phyloP scores from a whole-genome alignment of 2,113 vertebrate genomes.

The Zosterops pallidus region DNA sequence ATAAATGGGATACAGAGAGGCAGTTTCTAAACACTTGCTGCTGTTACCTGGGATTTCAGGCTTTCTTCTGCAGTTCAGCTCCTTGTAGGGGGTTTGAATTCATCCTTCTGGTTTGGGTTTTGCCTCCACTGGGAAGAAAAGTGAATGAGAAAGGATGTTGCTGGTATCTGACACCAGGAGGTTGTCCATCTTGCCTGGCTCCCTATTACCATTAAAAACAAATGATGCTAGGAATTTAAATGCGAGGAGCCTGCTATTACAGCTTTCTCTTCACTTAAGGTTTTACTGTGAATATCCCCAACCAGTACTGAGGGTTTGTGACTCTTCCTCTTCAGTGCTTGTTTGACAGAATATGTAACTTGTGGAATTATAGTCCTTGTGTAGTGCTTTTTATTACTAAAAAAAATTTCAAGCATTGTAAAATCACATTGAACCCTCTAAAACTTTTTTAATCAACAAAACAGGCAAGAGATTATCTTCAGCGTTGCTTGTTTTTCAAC shows the following conservation, averaged over 20 bases:
- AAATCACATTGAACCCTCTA: background rate
- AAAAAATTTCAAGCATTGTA: background rate
- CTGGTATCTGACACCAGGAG: background rate
- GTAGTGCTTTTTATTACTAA: background rate
- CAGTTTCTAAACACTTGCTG: background rate
- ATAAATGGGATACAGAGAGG: background rate
- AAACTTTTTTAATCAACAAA: background rate
- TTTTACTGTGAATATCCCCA: background rate
- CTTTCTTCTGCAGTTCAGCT: background rate
- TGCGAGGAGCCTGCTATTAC: fast-evolving
- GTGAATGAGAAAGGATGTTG: background rate
- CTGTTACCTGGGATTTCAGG: background rate
- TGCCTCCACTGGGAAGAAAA: background rate
- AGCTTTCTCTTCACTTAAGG: background rate
- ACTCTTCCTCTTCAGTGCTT: background rate
- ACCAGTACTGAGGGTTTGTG: background rate
- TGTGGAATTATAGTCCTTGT: background rate
- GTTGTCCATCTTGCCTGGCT: background rate
- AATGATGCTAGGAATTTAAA: background rate
- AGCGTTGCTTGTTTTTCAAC: background rate
- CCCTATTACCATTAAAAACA: background rate
- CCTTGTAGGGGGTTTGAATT: background rate
- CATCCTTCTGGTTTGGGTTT: background rate
- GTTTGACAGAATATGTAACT: background rate
- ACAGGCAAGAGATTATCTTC: background rate